Base-by-base conservation (phyloP, 2,113 vertebrate genomes). In the Calyptomena viridis region DNA sequence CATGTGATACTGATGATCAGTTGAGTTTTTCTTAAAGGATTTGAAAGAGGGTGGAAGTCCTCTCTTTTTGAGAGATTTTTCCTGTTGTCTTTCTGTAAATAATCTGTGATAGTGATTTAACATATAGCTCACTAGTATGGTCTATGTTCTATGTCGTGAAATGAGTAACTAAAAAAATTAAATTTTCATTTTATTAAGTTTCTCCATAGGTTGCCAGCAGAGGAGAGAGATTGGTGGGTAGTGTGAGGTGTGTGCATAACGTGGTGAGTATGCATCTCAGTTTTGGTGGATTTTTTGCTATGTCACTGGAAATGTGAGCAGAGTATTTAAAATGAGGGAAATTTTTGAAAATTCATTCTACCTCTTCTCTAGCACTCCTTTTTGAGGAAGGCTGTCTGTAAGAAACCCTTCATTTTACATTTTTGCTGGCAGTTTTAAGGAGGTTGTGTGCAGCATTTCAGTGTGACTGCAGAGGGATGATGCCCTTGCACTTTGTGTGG, bases 191-290 rank as follows among this genome's bases (percentile, higher is more conserved):
- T 83, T n/a, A 5, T 46, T 58, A 59, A 73, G 14, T 42, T 85
- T 78, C 20, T 79, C 13, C 14, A 7, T 19, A 37, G 39, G 12
- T 58, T 83, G 6, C n/a, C 44, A 50, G 52, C 30, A 76, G 49
- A 83, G 40, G 18, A 79, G 58, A 66, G 60, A 72, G 23, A 8
- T 22, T 35, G 33, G 23, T 64, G 67, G 14, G 33, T 66, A 60
- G 40, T 11, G 30, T 2, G 0, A 2, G 28, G 10, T 35, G 3
- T 0, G 0, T 12, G 27, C 60, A 6, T 28, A 25, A 14, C 22
- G 12, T 2, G 8, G 8, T 25, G 33, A 75, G 10, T 28, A 6
- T 7, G 9, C 24, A 67, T 25, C 56, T 62, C 22, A 5, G 28
- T 33, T 77, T 67, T 40, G 40, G 25, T 55, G 49, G 35, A 2